phyloP scores from a whole-genome alignment of 2,113 vertebrate genomes.

The Pachyramphus minor region DNA sequence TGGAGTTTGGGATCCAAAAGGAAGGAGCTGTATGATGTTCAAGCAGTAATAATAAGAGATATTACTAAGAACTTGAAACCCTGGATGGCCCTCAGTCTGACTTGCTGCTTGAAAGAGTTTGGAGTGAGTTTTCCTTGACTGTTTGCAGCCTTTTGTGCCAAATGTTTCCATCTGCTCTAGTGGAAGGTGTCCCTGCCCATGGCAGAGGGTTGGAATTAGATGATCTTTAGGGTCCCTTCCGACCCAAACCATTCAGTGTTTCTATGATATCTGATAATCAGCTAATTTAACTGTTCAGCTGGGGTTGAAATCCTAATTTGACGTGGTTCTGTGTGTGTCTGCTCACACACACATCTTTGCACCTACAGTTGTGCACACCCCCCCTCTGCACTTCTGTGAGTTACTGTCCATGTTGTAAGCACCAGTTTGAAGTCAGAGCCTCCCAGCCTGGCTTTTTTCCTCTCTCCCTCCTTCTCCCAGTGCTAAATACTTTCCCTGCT shows the following conservation, averaged over 20 bases:
- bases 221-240: not conserved
- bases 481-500: not conserved
- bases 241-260: not conserved
- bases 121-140: not conserved
- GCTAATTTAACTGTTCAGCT: not conserved
- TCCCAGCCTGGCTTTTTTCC: not conserved
- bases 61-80: not conserved
- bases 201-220: not conserved
- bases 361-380: fast-evolving
- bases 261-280: not conserved
- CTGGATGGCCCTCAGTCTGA: not conserved
- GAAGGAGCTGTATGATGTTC: not conserved
- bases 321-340: not conserved
- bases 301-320: not conserved
- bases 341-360: not conserved
- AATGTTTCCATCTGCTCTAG: not conserved
- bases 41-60: not conserved
- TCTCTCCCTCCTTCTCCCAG: not conserved
- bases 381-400: fast-evolving
- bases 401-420: not conserved
- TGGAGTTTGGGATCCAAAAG: not conserved
- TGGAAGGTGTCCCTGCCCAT: not conserved
- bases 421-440: not conserved
- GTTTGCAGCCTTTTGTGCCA: not conserved
- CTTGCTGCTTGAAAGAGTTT: not conserved